Percentiles rank a stretch among this genome's conserved stretches.
Conservation (phyloP, 2,113 vertebrate genomes). For the pig (Sus scrofa) region DNA sequence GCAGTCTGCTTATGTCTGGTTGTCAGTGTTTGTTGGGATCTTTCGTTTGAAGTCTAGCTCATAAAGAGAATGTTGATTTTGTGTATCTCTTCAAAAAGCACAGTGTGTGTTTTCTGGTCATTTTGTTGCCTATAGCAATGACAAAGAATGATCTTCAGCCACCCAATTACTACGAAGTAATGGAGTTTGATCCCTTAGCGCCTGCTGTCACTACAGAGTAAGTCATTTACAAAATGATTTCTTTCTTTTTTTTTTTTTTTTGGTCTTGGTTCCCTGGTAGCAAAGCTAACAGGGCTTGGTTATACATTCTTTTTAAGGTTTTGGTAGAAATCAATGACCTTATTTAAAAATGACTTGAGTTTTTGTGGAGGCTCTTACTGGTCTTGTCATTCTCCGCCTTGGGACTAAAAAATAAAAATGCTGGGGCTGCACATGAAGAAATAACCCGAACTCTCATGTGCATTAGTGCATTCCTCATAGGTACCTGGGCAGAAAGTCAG, state of each 20-base stretch:
- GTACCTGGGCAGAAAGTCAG: slow-evolving; percentile 14
- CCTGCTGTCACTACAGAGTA: slow-evolving; percentile 86
- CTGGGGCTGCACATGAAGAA: slow-evolving; percentile 30
- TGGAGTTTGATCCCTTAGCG: slow-evolving; percentile 91
- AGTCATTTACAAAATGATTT: slow-evolving; percentile 82
- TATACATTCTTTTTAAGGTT: slow-evolving; percentile 61
- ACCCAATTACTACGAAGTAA: slow-evolving; percentile 88
- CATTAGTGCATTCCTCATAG: not conserved
- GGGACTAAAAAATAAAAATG: slow-evolving; percentile 50
- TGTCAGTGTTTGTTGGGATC: not conserved
- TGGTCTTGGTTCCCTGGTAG: not conserved
- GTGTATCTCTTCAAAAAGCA: not conserved
- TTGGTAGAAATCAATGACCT: slow-evolving; percentile 62
- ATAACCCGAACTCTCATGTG: not conserved
- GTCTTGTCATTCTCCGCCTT: not conserved
- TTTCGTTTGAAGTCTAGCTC: slow-evolving; percentile 25
- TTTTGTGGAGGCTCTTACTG: slow-evolving; percentile 51
- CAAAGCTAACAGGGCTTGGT: not conserved
- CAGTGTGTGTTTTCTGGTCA: slow-evolving; percentile 1
- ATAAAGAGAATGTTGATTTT: not conserved
- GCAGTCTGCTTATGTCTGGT: not conserved
- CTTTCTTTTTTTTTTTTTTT: too few relatives aligned
- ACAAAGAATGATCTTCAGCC: slow-evolving; percentile 81
- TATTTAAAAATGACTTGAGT: slow-evolving; percentile 63
- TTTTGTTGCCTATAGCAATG: slow-evolving; percentile 40